Conservation (phyloP, 1,140 invertebrate genomes). For the Linepithema humile region DNA sequence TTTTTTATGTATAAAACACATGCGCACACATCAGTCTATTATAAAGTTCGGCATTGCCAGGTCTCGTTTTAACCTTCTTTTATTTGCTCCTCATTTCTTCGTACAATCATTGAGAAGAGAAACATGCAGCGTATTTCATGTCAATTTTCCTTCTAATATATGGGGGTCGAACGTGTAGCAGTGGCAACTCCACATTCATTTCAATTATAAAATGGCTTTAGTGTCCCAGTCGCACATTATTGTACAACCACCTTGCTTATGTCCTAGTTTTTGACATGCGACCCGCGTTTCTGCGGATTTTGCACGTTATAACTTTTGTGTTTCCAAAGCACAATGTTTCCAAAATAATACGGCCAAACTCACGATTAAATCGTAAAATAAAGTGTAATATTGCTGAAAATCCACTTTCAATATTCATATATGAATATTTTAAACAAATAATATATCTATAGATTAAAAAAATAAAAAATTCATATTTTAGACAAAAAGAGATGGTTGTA, state of each 20-base stretch:
- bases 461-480: too few relatives aligned
- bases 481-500: background rate
- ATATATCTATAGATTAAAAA: background rate
- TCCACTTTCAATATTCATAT: background rate
- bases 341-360: background rate
- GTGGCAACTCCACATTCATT: slow-evolving; percentile 23
- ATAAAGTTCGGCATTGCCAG: background rate
- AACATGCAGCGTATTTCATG: slow-evolving; percentile 1
- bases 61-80: slow-evolving; percentile 11
- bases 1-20: background rate
- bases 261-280: slow-evolving; percentile 12
- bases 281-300: background rate
- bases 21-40: background rate
- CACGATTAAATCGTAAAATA: background rate
- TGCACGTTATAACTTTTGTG: background rate
- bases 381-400: background rate
- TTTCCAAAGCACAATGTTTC: background rate
- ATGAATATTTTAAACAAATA: background rate
- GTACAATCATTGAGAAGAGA: background rate
- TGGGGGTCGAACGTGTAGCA: background rate
- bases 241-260: slow-evolving; percentile 20
- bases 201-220: slow-evolving; percentile 48
- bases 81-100: background rate
- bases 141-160: slow-evolving; percentile 4
- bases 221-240: background rate